Base-by-base conservation (phyloP, 2,888 invertebrate genomes). In the Agrotis ipsilon region DNA sequence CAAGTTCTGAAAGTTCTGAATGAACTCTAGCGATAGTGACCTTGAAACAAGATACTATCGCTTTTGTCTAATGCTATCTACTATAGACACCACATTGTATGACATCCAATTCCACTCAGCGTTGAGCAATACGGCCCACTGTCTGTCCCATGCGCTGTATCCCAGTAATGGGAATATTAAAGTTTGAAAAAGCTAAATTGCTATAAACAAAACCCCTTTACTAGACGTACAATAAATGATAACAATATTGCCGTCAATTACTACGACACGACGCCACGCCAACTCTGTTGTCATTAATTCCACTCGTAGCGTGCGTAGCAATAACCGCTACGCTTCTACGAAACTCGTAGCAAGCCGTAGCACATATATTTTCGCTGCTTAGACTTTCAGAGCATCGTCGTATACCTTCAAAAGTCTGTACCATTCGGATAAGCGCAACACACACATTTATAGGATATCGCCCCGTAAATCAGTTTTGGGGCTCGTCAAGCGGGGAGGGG, bases 401-500 rank as follows among this genome's bases (percentile, higher is more conserved):
- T 52, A 21, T 51, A 45, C 19, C 51, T 68, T 48, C 54, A 77
- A 68, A 75, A 65, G 67, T 59, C 46, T 55, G 51, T 62, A 46
- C 49, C 45, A 49, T 78, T 57, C 55, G 48, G 63, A 75, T 83
- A 73, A 80, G 72, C 58, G 69, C 57, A 75, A 78, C 66, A 81
- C 69, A 78, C 72, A 64, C 64, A 74, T 90, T 90, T 88, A 86
- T 86, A 87, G 80, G 78, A 90, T 82, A 88, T 90, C 84, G 83
- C 78, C 76, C 69, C 82, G 85, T 88, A 89, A 91, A 90, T 90
- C 89, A 89, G 89, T 91, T 92, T 89, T 84, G 87, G 89, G 87
- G 82, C 82, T 86, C 84, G 85, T 78, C 75, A 72, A 72, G 74
- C 64, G 78, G 80, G 87, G 85, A 73, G 84, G 75, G 84, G 85